Base-by-base conservation (phyloP, 2,797 vertebrate genomes). In the Crenuchus spilurus region DNA sequence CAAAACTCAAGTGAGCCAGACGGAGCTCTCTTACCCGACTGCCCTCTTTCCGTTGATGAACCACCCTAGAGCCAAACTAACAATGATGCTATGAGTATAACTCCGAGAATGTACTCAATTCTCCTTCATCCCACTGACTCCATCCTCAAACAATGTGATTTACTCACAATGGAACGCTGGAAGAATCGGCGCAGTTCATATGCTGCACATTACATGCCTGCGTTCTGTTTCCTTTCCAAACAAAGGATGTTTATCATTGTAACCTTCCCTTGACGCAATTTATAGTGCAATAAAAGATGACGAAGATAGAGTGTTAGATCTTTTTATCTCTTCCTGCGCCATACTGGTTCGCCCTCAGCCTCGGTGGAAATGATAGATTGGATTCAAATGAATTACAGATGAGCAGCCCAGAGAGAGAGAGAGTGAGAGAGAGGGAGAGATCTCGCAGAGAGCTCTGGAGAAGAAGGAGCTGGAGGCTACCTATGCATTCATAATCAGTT, bases 31-130 rank as follows among this genome's bases (percentile, higher is more conserved):
- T 22, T 39, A 57, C 30, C 52, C 58, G 76, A 82, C 78, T 79
- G 79, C 82, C 84, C 86, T 86, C 75, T 86, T 86, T 71, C 74
- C 70, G 77, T 72, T 85, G 86, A 88, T 90, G 80, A 85, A 89
- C 88, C 83, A 85, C 71, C 76, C 57, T 67, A 80, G 26, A 85
- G 75, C 57, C 67, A 83, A 85, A 86, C 86, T 77, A 87, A 87
- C 80, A 79, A 75, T 76, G 78, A 26, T 80, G 33, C 72, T 0
- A 10, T 79, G 80, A 80, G 85, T 87, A 82, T 76, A 80, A 51
- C 22, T 72, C 58, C 55, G 30, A 51, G 69, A 46, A 73, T 30
- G 44, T 31, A 46, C 49, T 75, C 16, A 18, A 55, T 58, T 76
- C 65, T 62, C 74, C 14, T 44, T 71, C 69, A 69, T 30, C 35